These are phyloP conservation scores for Maccullochella peelii DNA, from an alignment of 2,113 vertebrate genomes.

Conservation along the genomic window DNA sequence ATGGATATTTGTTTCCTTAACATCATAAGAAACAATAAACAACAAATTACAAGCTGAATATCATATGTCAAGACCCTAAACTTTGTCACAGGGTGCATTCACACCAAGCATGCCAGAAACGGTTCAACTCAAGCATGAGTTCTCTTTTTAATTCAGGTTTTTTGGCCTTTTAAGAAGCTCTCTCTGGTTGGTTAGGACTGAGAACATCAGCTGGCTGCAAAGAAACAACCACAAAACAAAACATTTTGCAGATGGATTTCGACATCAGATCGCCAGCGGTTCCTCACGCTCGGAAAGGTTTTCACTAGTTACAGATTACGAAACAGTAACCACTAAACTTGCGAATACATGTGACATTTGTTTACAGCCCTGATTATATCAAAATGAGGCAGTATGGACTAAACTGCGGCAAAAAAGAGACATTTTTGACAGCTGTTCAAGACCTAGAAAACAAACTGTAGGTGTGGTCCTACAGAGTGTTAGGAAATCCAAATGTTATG, in stretches of 20 bases:
- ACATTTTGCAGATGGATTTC: background rate
- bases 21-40: no score
- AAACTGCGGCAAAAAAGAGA: background rate
- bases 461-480: slow-evolving; percentile 42
- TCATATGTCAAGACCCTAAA: background rate
- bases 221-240: background rate
- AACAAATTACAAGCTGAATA: background rate
- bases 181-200: background rate
- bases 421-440: background rate
- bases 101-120: background rate
- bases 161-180: background rate
- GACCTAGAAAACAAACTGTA: slow-evolving; percentile 18
- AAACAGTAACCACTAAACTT: background rate
- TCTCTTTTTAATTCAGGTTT: no score
- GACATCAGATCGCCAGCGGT: background rate
- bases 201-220: background rate
- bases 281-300: background rate
- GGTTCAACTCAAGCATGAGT: background rate
- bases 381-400: background rate
- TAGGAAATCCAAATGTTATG: background rate
- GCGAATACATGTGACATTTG: background rate
- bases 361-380: background rate
- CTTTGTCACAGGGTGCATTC: background rate
- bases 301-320: background rate
- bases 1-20: no score